phyloP scores from a whole-genome alignment of 2,797 vertebrate species.

The Fringilla coelebs region DNA sequence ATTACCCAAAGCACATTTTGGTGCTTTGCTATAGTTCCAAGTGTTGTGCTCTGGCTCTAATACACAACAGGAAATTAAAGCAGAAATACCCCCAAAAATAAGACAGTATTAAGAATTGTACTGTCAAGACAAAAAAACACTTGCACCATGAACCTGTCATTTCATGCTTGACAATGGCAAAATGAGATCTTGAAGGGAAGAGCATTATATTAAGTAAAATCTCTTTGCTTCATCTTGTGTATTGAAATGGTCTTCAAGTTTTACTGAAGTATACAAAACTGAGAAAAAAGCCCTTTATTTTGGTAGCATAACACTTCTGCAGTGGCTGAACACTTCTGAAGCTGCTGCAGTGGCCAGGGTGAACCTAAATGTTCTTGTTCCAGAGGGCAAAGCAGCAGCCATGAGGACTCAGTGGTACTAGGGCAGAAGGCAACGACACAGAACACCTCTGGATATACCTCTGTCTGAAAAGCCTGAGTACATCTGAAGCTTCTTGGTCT shows the following conservation, averaged over 20 bases:
- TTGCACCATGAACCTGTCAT: neutral
- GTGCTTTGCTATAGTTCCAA: neutral
- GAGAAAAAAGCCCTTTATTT: neutral
- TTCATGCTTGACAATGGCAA: constrained; percentile 18
- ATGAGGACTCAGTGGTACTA: neutral
- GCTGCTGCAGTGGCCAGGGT: neutral
- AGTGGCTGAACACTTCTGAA: neutral
- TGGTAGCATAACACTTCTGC: neutral
- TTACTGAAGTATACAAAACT: neutral
- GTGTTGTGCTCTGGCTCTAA: neutral
- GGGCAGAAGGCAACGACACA: neutral
- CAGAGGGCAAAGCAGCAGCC: neutral
- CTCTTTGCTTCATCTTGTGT: neutral
- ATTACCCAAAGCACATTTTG: neutral
- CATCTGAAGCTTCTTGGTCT: neutral
- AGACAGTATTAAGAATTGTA: neutral
- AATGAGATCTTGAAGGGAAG: neutral
- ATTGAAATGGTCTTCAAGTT: neutral
- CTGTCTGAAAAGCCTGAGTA: neutral
- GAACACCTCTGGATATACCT: fast-evolving
- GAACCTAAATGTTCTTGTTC: neutral
- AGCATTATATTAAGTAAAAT: neutral
- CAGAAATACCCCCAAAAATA: neutral
- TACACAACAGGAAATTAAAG: neutral
- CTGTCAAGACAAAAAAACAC: constrained; percentile 23